phyloP scores from a whole-genome alignment of 2,888 invertebrate species.

The Raillietiella orientalis region DNA sequence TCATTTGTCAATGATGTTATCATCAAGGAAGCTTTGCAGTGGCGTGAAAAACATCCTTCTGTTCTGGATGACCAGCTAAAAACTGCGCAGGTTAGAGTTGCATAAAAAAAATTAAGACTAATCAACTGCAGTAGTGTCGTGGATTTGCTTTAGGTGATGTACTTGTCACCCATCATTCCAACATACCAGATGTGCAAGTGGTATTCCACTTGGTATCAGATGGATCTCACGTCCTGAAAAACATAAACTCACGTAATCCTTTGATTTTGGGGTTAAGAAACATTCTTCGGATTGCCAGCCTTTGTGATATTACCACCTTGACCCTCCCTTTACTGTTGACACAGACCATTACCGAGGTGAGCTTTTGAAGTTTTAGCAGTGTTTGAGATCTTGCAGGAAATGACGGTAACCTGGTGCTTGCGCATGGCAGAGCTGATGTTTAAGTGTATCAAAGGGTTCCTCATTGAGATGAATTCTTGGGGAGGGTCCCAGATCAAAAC shows the following conservation, averaged over 20 bases:
- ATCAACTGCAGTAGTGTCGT: neutral
- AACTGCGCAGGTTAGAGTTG: slow-evolving; percentile 5
- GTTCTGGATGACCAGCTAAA: slow-evolving; percentile 5
- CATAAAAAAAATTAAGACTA: slow-evolving; percentile 5
- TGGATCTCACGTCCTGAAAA: slow-evolving; percentile 26
- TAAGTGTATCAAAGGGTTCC: slow-evolving; percentile 96
- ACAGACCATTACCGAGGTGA: slow-evolving; percentile 74
- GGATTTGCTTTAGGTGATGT: slow-evolving; percentile 10
- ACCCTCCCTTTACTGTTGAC: slow-evolving; percentile 71
- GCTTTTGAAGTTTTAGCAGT: slow-evolving; percentile 5
- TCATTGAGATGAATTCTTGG: slow-evolving; percentile 91
- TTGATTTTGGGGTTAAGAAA: slow-evolving; percentile 77
- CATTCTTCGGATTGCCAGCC: slow-evolving; percentile 76
- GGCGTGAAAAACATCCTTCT: too few relatives aligned
- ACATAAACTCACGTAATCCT: slow-evolving; percentile 83
- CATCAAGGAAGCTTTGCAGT: too few relatives aligned
- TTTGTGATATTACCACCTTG: slow-evolving; percentile 67
- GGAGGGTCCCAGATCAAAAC: slow-evolving; percentile 65
- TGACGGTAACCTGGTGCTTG: slow-evolving; percentile 87
- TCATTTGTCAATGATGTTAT: too few relatives aligned
- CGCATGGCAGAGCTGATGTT: slow-evolving; percentile 85
- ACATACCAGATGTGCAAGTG: slow-evolving; percentile 71
- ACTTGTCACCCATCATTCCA: slow-evolving; percentile 33
- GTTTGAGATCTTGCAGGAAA: slow-evolving; percentile 24
- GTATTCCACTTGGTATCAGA: slow-evolving; percentile 84